A percentile compares a stretch with the other conserved stretches of the same genome.
phyloP scores from a whole-genome alignment of 2,888 invertebrate species.

The Sarcophaga variegata region DNA sequence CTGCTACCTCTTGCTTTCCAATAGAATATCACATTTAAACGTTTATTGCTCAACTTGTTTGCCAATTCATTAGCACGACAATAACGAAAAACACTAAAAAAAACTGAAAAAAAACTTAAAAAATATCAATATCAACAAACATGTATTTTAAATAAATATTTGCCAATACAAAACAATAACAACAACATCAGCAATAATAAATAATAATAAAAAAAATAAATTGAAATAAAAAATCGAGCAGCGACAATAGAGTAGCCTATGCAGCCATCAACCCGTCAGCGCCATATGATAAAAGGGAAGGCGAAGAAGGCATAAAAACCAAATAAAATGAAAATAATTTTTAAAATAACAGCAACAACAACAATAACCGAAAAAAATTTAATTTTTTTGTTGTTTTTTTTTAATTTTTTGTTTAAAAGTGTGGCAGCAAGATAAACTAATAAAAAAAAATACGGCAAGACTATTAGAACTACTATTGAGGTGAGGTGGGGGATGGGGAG shows the following conservation, averaged over 20 bases:
- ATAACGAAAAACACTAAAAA: slow-evolving; percentile 24
- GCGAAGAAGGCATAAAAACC: slow-evolving; percentile 5
- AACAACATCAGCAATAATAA: slow-evolving; percentile 33
- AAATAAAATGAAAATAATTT: no score
- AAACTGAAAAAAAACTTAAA: neutral
- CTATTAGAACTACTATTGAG: neutral
- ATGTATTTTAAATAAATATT: slow-evolving; percentile 47
- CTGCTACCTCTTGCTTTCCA: neutral
- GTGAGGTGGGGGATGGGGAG: no score
- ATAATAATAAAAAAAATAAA: slow-evolving; percentile 10
- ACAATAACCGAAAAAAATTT: neutral
- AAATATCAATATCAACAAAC: slow-evolving; percentile 27
- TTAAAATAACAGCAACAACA: no score
- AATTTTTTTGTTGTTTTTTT: neutral
- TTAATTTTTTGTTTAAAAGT: neutral
- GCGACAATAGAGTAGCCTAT: neutral
- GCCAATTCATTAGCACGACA: slow-evolving; percentile 65
- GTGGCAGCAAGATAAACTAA: neutral
- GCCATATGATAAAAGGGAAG: neutral
- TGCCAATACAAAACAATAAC: slow-evolving; percentile 33
- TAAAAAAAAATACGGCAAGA: neutral
- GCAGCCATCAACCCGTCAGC: no score
- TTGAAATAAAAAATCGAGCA: slow-evolving; percentile 26
- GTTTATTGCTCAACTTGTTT: slow-evolving; percentile 58
- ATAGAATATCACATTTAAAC: slow-evolving; percentile 2